A percentile compares a stretch with the other conserved stretches of the same genome.
Conservation (phyloP, 2,888 invertebrate species). For the Dynastes hyllus region DNA sequence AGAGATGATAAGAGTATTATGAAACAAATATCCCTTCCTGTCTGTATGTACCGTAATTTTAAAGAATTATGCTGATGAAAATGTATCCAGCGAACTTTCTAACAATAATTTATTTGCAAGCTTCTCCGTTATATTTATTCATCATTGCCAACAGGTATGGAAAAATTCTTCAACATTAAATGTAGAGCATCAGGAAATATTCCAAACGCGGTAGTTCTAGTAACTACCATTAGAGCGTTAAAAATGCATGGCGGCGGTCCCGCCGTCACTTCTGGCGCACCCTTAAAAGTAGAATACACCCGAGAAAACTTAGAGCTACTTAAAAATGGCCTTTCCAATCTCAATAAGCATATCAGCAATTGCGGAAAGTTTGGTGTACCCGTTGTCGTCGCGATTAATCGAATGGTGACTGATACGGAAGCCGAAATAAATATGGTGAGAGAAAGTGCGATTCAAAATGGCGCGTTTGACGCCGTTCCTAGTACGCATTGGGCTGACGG, state of each 20-base stretch:
- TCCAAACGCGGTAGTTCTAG: slow-evolving; percentile 94
- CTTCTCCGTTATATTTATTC: no score
- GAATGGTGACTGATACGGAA: slow-evolving; percentile 88
- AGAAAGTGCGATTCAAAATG: slow-evolving; percentile 81
- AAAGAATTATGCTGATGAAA: no score
- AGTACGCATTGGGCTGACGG: slow-evolving; percentile 94
- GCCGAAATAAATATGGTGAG: slow-evolving; percentile 88
- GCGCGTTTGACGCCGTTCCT: slow-evolving; percentile 91
- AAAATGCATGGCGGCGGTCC: slow-evolving; percentile 99
- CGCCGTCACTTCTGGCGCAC: slow-evolving; percentile 87
- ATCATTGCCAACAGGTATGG: slow-evolving; percentile 79
- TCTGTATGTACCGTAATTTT: no score
- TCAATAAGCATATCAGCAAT: slow-evolving; percentile 95
- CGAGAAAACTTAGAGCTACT: slow-evolving; percentile 92
- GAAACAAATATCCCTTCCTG: no score
- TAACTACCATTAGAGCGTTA: slow-evolving; percentile 93
- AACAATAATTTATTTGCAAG: background rate
- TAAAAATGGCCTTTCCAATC: slow-evolving; percentile 89
- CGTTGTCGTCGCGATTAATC: slow-evolving; percentile 95
- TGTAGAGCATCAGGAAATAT: slow-evolving; percentile 89
- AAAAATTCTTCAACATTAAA: slow-evolving; percentile 98
- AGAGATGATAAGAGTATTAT: no score
- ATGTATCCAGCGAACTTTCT: no score
- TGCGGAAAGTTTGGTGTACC: slow-evolving; percentile 92
- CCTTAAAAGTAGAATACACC: slow-evolving; percentile 87